phyloP scores from a whole-genome alignment of 2,113 vertebrate species.

The Callionymus lyra region DNA sequence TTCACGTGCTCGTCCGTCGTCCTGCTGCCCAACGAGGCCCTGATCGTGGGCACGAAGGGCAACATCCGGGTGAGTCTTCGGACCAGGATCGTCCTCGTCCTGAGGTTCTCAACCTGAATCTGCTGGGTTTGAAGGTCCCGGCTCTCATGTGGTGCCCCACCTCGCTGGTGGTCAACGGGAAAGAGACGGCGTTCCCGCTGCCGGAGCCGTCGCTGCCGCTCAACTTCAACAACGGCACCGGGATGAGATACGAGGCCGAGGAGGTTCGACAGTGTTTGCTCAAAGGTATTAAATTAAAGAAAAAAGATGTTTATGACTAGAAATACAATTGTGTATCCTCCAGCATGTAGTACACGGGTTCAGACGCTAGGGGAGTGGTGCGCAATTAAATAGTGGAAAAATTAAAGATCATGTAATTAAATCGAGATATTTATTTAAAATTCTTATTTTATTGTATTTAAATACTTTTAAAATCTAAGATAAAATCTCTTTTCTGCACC shows the following conservation, averaged over 20 bases:
- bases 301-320: too few species aligned
- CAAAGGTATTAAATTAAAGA: conserved; percentile 73
- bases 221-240: conserved; percentile 65
- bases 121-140: conserved; percentile 57
- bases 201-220: conserved; percentile 57
- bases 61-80: conserved; percentile 59
- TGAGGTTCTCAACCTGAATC: background rate
- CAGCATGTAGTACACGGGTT: too few species aligned
- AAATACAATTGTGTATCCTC: too few species aligned
- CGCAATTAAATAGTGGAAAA: too few species aligned
- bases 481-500: too few species aligned
- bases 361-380: too few species aligned
- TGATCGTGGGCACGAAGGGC: conserved; percentile 69
- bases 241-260: conserved; percentile 76
- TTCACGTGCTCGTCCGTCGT: conserved; percentile 47
- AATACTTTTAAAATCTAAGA: too few species aligned
- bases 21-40: conserved; percentile 56
- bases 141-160: conserved; percentile 70
- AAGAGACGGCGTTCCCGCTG: conserved; percentile 62
- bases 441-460: too few species aligned
- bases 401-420: too few species aligned
- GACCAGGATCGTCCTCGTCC: too few species aligned
- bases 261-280: conserved; percentile 75
- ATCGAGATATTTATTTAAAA: too few species aligned
- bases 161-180: conserved; percentile 60